Base-by-base conservation (phyloP, 1,140 invertebrate species). In the Phocides pigmalion region DNA sequence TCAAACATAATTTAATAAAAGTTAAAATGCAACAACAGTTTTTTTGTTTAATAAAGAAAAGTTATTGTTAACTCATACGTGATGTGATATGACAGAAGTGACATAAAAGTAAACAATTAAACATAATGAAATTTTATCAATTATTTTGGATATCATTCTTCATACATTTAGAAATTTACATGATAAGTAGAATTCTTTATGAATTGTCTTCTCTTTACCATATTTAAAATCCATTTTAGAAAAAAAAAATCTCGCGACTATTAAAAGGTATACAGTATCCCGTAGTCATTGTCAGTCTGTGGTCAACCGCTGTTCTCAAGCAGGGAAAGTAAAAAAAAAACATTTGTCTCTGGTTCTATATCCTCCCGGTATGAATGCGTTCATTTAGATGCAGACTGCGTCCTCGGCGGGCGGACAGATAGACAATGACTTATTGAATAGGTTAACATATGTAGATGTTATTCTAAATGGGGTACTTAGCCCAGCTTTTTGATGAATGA, bases 331-430 rank as follows among this genome's bases (percentile, higher is more conserved):
- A 67, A 70, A 74, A 65, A 64, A 62, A 22, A 28, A 28, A 28
- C 25, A 66, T 58, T 64, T 64, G 70, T 69, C 58, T 64, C 56
- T 63, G 61, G 50, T 25, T 19, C 28, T 16, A 68, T 39, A 68
- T 63, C 66, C 66, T 64, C 53, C 16, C 19, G 4, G 17, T 12
- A 19, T 76, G 66, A 76, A 76, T 73, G 68, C 64, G 19, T 56
- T 65, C 64, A 74, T 77, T 74, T 68, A 66, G 41, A 78, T 78
- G 70, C 70, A 64, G 64, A 37, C 59, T 46, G 44, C 54, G 64
- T 65, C 9, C 56, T 51, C 39, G 22, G 51, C 28, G 56, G 59
- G 54, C 63, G 62, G 25, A 47, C 51, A 62, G 41, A 69, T 62
- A 65, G 50, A 70, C 67, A 62, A 65, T 69, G 58, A 41, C 53